Evolutionary conservation across 2,113 vertebrate species (phyloP).

Genomic region (Notarius lentiginosus): DNA sequence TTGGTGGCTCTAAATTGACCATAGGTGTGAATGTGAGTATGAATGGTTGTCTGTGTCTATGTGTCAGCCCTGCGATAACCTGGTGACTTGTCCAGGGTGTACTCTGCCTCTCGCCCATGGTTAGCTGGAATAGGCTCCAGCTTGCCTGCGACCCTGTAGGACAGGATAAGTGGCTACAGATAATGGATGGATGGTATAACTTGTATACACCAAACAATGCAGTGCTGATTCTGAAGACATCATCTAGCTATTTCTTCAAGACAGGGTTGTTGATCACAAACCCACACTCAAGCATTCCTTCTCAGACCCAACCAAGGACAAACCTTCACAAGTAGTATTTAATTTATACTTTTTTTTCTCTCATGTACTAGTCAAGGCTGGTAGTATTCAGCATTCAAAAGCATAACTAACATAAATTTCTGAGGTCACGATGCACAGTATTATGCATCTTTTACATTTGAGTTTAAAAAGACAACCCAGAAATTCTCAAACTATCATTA

Average conservation of each 20-base stretch:
- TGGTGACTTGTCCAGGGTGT: too few species aligned
- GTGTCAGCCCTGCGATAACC: too few species aligned
- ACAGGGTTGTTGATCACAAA: slow-evolving; percentile 65
- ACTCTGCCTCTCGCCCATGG: too few species aligned
- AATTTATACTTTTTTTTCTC: slow-evolving; percentile 33
- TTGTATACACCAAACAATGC: slow-evolving; percentile 57
- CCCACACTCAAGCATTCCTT: slow-evolving; percentile 58
- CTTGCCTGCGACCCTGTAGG: too few species aligned
- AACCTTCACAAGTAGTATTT: slow-evolving; percentile 56
- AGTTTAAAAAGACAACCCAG: background rate
- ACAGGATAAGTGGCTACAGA: too few species aligned
- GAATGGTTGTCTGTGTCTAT: too few species aligned
- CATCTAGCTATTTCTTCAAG: slow-evolving; percentile 41
- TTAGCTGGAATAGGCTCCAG: too few species aligned
- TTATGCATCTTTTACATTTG: background rate
- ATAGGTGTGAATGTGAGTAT: slow-evolving; percentile 23
- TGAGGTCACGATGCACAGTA: background rate
- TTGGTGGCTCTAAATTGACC: background rate
- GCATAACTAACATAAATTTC: background rate
- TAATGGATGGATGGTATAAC: too few species aligned
- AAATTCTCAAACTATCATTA: background rate
- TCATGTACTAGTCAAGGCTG: slow-evolving; percentile 10
- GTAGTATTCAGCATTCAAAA: background rate
- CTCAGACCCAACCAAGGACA: slow-evolving; percentile 59
- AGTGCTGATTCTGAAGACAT: slow-evolving; percentile 60